phyloP scores from a whole-genome alignment of 2,113 vertebrate species.

The Cervus canadensis region DNA sequence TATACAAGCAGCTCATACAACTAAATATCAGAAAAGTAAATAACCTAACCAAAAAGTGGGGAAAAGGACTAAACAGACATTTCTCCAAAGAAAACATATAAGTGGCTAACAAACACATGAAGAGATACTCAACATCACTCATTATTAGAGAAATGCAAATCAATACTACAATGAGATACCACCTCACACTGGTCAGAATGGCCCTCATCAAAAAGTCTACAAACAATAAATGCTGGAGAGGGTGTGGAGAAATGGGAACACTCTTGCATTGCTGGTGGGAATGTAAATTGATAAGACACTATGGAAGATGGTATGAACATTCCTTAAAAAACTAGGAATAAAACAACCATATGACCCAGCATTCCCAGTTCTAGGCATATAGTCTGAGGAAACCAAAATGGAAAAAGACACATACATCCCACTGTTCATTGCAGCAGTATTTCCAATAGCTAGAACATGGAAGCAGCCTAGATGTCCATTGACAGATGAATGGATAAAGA shows the following conservation, averaged over 20 bases:
- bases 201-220: not conserved
- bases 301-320: not conserved
- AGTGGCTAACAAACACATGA: not conserved
- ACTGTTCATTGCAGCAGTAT: rapidly evolving
- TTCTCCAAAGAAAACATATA: not conserved
- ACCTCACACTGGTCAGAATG: not conserved
- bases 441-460: not conserved
- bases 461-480: rapidly evolving
- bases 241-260: not conserved
- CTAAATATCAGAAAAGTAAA: not conserved
- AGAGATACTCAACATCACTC: not conserved
- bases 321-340: not conserved
- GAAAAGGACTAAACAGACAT: not conserved
- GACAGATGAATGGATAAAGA: not conserved
- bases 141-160: not conserved
- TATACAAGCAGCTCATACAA: not conserved
- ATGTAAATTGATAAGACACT: not conserved
- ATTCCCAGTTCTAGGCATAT: not conserved
- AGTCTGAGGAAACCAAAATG: not conserved
- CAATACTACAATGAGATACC: not conserved
- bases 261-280: not conserved
- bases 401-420: not conserved
- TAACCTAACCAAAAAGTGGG: not conserved
- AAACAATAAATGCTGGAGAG: not conserved
- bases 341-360: not conserved